Conservation (phyloP, 2,888 invertebrate genomes). For the Lomographa bimaculata region DNA sequence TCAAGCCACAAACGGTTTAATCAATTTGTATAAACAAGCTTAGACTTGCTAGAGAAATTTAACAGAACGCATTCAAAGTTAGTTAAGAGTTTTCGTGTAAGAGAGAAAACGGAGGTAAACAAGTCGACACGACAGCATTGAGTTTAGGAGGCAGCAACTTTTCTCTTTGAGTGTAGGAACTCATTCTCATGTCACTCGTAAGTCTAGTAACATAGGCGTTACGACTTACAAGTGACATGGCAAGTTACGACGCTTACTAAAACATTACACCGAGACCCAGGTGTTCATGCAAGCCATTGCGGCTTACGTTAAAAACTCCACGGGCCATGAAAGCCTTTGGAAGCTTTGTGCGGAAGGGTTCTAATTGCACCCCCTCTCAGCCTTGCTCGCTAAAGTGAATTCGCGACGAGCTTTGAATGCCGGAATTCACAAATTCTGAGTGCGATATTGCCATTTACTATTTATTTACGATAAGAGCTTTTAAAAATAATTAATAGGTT, state of each 20-base stretch:
- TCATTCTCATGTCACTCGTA: too few species aligned
- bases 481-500: slow-evolving; percentile 1
- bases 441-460: slow-evolving; percentile 23
- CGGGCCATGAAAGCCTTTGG: slow-evolving; percentile 51
- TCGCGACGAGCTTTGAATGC: slow-evolving; percentile 40
- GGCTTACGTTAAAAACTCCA: slow-evolving; percentile 48
- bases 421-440: slow-evolving; percentile 19
- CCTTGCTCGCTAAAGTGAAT: slow-evolving; percentile 63
- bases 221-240: too few species aligned
- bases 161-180: too few species aligned
- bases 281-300: slow-evolving; percentile 41
- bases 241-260: too few species aligned
- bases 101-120: too few species aligned
- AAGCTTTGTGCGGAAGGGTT: slow-evolving; percentile 55
- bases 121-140: too few species aligned
- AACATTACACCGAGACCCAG: slow-evolving; percentile 29
- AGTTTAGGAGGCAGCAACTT: too few species aligned
- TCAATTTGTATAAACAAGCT: too few species aligned
- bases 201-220: too few species aligned
- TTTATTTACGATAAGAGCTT: slow-evolving; percentile 22
- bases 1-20: too few species aligned
- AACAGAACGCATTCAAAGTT: slow-evolving; percentile 13
- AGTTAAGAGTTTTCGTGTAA: slow-evolving; percentile 6
- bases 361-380: slow-evolving; percentile 67
- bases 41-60: too few species aligned